phyloP scores from a whole-genome alignment of 2,888 invertebrate genomes.

The Tachina grossa region DNA sequence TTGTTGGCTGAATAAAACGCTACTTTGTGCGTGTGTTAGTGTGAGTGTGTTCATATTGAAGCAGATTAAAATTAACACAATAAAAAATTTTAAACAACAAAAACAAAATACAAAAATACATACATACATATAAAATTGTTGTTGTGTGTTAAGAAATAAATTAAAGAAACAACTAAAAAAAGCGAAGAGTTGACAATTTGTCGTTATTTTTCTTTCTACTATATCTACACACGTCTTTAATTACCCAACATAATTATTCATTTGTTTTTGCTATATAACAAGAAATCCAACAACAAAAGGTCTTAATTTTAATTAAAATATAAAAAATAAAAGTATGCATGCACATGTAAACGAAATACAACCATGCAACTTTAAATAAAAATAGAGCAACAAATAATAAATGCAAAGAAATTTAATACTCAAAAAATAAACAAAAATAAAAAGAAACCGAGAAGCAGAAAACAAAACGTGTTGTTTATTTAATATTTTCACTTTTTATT shows the following conservation, averaged over 20 bases:
- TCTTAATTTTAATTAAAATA: slow-evolving; percentile 30
- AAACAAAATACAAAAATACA: neutral
- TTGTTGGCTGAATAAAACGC: slow-evolving; percentile 31
- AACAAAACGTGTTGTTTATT: slow-evolving; percentile 56
- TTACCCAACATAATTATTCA: neutral
- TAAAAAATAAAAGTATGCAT: slow-evolving; percentile 28
- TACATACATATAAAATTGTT: neutral
- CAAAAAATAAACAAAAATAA: slow-evolving; percentile 4
- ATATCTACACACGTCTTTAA: neutral
- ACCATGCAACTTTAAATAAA: slow-evolving; percentile 55
- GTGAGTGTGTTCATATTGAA: slow-evolving; percentile 44
- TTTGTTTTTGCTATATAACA: neutral
- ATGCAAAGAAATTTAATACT: slow-evolving; percentile 41
- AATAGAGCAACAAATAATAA: slow-evolving; percentile 34
- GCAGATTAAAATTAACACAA: slow-evolving; percentile 22
- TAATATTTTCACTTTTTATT: slow-evolving; percentile 64
- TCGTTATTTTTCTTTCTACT: neutral
- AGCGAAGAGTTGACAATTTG: slow-evolving; percentile 35
- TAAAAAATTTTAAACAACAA: slow-evolving; percentile 6
- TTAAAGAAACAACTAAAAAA: slow-evolving; percentile 29
- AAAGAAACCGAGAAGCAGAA: neutral
- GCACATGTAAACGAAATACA: slow-evolving; percentile 44
- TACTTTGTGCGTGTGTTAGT: neutral
- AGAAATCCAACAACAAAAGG: neutral
- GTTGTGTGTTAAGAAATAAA: slow-evolving; percentile 36